A percentile compares a stretch with the other conserved stretches of the same genome.
These are phyloP conservation scores for Leguminivora glycinivorella DNA, from an alignment of 1,140 invertebrate genomes.

Conservation along the genomic window DNA sequence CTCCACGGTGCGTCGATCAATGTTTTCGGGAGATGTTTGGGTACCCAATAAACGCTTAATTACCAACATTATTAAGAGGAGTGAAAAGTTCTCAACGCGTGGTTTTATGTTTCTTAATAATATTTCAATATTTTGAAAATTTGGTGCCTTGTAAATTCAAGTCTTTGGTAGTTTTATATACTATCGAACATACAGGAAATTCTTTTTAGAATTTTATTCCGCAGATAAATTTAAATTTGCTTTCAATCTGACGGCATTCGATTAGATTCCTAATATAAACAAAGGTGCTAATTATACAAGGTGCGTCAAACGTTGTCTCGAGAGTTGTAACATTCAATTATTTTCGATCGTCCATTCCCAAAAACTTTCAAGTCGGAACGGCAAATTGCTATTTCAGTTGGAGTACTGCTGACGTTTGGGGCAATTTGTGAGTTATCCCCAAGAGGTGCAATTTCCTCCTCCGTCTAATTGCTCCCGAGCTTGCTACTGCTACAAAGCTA, in stretches of 20 bases:
- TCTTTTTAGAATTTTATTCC: not conserved
- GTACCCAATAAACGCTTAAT: constrained; percentile 15
- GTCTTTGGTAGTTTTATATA: not conserved
- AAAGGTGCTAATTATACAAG: no score
- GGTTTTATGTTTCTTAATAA: not conserved
- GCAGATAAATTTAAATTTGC: not conserved
- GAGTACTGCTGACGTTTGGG: constrained; percentile 58
- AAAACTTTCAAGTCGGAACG: constrained; percentile 47
- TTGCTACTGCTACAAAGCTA: constrained; percentile 44
- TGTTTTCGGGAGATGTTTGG: constrained; percentile 28
- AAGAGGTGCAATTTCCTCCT: constrained; percentile 69
- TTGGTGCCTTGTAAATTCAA: not conserved
- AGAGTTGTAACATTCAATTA: not conserved
- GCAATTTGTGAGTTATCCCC: constrained; percentile 65
- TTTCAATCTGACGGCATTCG: not conserved
- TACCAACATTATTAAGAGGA: not conserved
- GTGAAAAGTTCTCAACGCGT: not conserved
- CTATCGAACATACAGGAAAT: not conserved
- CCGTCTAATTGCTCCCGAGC: constrained; percentile 65
- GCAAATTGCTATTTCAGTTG: constrained; percentile 63
- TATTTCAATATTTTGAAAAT: not conserved
- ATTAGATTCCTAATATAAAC: no score
- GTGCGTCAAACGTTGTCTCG: not conserved
- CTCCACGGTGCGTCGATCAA: constrained; percentile 28
- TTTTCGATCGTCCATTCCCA: constrained; percentile 26